Base-by-base conservation (phyloP, 2,113 vertebrate genomes). In the Zosterops hypoxanthus region DNA sequence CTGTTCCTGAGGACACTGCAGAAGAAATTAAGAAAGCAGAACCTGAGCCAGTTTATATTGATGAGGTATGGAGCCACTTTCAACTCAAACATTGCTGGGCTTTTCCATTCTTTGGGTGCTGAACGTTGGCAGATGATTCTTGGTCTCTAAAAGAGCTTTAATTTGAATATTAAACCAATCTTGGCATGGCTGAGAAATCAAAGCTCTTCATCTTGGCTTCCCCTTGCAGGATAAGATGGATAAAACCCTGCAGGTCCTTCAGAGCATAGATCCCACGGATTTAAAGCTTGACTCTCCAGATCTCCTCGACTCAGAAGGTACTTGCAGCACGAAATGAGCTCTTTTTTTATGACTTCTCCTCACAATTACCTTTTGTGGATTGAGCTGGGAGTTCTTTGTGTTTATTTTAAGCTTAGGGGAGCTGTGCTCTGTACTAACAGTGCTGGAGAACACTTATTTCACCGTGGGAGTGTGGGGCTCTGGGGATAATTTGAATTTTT, bases 291-390 rank as follows among this genome's bases (percentile, higher is more conserved):
- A 99, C 88, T 97, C 98, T 34, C 69, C 97, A 25, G 99, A 99
- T 61, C 98, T 99, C 24, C 92, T 99, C 81, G 98, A 99, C 47
- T 97, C 99, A 80, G 99, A 99, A 98, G 99, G 99, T 99, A 99
- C 60, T 90, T 80, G 42, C 56, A 94, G 68, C 66, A 21, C 64
- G 53, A 28, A 82, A 28, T 50, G 26, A 69, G 36, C 39, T 78
- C 29, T 28, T 75, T 36, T 46, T 63, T 5, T 22, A 18, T 73
- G 36, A 33, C 41, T 72, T 64, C 66, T 70, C 17, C 80, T 83
- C 33, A 66, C 34, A 70, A 16, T 79, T 93, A 33, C 41, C 33
- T 87, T 56, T 56, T 55, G 39, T 83, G 57, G 12, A 29, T 82
- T 21, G 71, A 76, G 71, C 69, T 80, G 79, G 47, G 64, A 47